Base-by-base conservation (phyloP, 2,888 invertebrate species). In the Stenolophus ochropezus region DNA sequence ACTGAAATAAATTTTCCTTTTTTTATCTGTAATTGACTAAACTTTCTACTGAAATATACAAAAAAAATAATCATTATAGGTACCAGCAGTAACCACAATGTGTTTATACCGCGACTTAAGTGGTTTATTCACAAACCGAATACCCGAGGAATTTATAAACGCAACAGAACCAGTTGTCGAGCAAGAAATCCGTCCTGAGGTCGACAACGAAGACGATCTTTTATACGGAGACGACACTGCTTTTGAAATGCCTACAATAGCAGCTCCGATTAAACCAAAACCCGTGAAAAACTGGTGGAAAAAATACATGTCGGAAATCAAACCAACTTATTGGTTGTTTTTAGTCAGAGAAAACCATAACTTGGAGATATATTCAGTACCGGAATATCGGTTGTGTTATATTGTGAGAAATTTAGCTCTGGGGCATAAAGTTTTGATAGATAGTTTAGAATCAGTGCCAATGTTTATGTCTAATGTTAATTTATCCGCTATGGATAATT, bases 171-270 rank as follows among this genome's bases (percentile, higher is more conserved):
- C 88, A 80, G 85, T 87, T 4, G 85, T 84, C 21, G 88, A 88
- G 23, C 82, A 83, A 1, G 89, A 89, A 73, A 80, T 87, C 1
- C 88, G 88, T 84, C 91, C 91, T 83, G 95, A 94, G 85, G 89
- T 94, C 4, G 96, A 98, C 89, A 98, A 98, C 87, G 98, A 98
- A 87, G 99, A 99, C 86, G 98, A 98, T 87, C 89, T 98, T 84
- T 89, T 98, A 14, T 99, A 98, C 86, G 98, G 98, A 0, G 94
- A 94, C 11, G 95, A 96, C 83, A 92, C 92, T 84, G 92, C 93
- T 25, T 93, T 93, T 84, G 93, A 93, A 88, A 92, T 93, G 92
- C 93, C 91, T 0, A 87, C 89, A 84, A 88, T 91, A 0, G 90
- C 90, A 82, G 86, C 90, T 74, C 90, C 90, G 0, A 86, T 88